A percentile compares a stretch with the other conserved stretches of the same genome.
Conservation (phyloP, 2,888 invertebrate genomes). For the Kuschelorhynchus macadamiae region DNA sequence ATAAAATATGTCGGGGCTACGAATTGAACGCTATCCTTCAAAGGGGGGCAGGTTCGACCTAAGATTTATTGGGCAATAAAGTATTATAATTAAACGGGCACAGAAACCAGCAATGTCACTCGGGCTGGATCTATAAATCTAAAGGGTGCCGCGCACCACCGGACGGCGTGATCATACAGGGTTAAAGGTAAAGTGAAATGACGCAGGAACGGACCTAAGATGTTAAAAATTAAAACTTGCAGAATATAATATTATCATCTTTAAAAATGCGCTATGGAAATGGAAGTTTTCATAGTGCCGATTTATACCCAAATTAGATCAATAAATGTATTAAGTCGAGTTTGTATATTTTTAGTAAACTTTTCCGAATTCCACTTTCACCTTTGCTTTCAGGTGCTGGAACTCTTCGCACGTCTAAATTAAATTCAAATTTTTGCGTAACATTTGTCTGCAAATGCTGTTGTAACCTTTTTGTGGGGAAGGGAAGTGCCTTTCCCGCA, state of each 20-base stretch:
- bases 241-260: not conserved
- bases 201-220: conserved; percentile 15
- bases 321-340: too few relatives aligned
- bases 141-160: conserved; percentile 32
- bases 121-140: conserved; percentile 68
- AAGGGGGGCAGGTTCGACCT: conserved; percentile 70
- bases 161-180: conserved; percentile 23
- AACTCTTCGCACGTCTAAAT: too few relatives aligned
- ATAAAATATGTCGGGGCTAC: conserved; percentile 75
- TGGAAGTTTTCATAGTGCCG: too few relatives aligned
- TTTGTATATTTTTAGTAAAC: too few relatives aligned
- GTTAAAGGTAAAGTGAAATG: conserved; percentile 37
- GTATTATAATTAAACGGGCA: conserved; percentile 83
- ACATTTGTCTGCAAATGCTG: too few relatives aligned
- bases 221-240: not conserved
- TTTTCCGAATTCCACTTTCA: too few relatives aligned
- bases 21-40: conserved; percentile 74
- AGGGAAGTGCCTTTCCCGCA: too few relatives aligned
- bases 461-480: too few relatives aligned
- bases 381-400: too few relatives aligned
- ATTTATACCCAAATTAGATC: too few relatives aligned
- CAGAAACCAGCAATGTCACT: conserved; percentile 65
- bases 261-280: too few relatives aligned
- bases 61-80: conserved; percentile 85
- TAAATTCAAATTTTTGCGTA: too few relatives aligned